These are phyloP conservation scores for Hoplodrina blanda DNA, from an alignment of 2,888 invertebrate genomes.

Conservation along the genomic window DNA sequence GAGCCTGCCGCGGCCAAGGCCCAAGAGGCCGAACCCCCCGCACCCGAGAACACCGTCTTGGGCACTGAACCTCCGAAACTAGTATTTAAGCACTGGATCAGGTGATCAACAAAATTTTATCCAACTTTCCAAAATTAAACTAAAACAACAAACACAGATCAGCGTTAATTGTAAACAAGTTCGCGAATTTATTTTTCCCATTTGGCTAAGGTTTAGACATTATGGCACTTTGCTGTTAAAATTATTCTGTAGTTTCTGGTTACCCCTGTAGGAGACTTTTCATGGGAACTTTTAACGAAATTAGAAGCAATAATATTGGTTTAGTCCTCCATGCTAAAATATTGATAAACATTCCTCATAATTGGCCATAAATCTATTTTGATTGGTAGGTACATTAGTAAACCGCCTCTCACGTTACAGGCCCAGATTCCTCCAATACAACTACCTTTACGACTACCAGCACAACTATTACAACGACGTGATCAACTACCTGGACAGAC, in stretches of 20 bases:
- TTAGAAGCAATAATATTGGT: not conserved
- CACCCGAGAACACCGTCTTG: slow-evolving; percentile 81
- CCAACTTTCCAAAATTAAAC: slow-evolving; percentile 4
- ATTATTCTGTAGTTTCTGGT: not conserved
- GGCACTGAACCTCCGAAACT: slow-evolving; percentile 92
- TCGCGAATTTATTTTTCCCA: not conserved
- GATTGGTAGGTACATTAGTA: slow-evolving; percentile 30
- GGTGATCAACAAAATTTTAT: slow-evolving; percentile 82
- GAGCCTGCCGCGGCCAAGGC: slow-evolving; percentile 75
- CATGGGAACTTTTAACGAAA: not conserved
- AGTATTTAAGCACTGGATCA: slow-evolving; percentile 95
- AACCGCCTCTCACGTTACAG: slow-evolving; percentile 81
- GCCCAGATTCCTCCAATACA: slow-evolving; percentile 95
- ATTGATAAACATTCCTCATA: slow-evolving; percentile 7
- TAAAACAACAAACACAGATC: slow-evolving; percentile 15
- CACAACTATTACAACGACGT: slow-evolving; percentile 96
- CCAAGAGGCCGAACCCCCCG: slow-evolving; percentile 85
- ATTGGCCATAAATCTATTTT: slow-evolving; percentile 6
- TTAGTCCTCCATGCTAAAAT: not conserved
- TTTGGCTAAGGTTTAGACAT: not conserved
- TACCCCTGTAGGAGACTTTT: not conserved
- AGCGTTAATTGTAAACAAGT: slow-evolving; percentile 19
- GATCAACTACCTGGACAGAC: slow-evolving; percentile 95
- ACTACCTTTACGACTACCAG: slow-evolving; percentile 95
- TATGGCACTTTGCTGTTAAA: not conserved